Conservation (phyloP, 2,797 vertebrate genomes). For the Phaenicophaeus curvirostris region DNA sequence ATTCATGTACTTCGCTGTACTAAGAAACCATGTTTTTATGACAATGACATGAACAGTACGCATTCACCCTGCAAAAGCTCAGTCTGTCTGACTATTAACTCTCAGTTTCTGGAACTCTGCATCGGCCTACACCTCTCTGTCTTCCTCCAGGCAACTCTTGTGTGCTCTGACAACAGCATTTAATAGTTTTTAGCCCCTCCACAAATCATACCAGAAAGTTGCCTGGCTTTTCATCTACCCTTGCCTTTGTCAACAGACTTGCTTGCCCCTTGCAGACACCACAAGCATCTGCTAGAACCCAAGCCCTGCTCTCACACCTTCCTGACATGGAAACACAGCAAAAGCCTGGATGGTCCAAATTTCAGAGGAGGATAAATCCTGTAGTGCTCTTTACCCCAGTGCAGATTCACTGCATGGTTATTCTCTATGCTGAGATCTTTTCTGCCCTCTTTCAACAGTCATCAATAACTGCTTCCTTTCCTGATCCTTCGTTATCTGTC, state of each 20-base stretch:
- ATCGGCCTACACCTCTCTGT: neutral
- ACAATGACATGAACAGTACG: neutral
- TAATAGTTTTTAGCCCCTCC: neutral
- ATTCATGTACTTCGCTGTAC: neutral
- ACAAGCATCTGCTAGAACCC: fast-evolving
- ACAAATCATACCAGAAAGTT: neutral
- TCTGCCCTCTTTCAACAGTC: neutral
- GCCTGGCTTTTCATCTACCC: neutral
- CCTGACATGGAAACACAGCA: neutral
- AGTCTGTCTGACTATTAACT: neutral
- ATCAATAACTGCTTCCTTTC: neutral
- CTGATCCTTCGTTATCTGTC: neutral
- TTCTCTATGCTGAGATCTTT: neutral
- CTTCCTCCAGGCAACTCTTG: neutral
- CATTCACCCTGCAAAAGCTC: neutral
- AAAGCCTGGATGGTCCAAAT: neutral
- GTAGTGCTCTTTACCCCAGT: neutral
- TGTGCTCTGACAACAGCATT: neutral
- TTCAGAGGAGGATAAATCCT: neutral
- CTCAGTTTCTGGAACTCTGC: neutral
- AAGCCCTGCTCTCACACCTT: neutral
- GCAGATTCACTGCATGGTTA: neutral
- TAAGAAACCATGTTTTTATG: neutral
- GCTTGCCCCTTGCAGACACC: neutral
- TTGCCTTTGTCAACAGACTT: neutral